A percentile compares a stretch with the other conserved stretches of the same genome.
phyloP scores from a whole-genome alignment of 1,140 invertebrate genomes.

The Lucilia sericata region DNA sequence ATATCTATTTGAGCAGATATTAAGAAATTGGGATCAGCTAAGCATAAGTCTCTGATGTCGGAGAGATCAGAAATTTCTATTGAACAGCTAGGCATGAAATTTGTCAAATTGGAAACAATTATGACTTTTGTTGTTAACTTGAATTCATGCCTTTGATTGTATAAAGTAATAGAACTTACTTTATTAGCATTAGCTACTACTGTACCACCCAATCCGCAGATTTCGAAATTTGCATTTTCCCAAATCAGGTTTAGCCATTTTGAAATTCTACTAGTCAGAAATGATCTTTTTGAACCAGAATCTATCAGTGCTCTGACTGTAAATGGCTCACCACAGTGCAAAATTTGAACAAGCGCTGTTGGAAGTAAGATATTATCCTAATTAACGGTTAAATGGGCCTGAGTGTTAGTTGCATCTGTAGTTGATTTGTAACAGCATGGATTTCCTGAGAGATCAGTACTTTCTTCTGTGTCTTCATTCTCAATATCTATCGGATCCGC shows the following conservation, averaged over 20 bases:
- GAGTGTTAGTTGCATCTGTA: not conserved
- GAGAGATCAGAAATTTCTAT: not conserved
- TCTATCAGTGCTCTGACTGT: too few species aligned
- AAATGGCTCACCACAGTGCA: not conserved
- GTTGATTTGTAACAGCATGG: too few species aligned
- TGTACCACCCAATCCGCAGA: not conserved
- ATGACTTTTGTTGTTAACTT: not conserved
- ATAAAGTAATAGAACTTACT: not conserved
- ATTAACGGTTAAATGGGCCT: not conserved
- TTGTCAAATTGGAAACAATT: not conserved
- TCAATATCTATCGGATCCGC: too few species aligned
- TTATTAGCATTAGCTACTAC: not conserved
- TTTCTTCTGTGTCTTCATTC: not conserved
- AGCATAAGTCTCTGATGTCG: not conserved
- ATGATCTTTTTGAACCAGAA: not conserved
- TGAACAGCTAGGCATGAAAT: not conserved
- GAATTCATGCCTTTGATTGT: not conserved
- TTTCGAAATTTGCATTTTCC: not conserved
- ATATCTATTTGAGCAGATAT: not conserved
- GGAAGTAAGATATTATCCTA: not conserved
- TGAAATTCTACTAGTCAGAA: not conserved
- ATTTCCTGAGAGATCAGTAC: not conserved
- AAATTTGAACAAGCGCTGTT: not conserved
- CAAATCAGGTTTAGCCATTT: not conserved
- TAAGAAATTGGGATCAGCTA: not conserved